Conservation (phyloP, 2,888 invertebrate species). For the Lagria hirta region DNA sequence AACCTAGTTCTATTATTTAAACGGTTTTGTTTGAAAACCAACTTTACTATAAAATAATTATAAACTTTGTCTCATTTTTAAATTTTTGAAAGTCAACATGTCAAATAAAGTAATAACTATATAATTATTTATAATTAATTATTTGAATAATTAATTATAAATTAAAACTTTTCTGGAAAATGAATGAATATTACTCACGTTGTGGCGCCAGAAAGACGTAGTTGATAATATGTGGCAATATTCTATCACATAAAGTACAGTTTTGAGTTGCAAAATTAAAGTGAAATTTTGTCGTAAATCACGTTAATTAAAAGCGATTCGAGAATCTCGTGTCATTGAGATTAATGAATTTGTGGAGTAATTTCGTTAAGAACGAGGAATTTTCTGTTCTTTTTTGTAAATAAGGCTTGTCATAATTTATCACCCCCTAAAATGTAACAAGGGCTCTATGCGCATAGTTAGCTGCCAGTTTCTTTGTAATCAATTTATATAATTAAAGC, state of each 20-base stretch:
- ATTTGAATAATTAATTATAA: too few relatives aligned
- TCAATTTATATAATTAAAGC: conserved; percentile 7
- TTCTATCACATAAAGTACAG: conserved; percentile 28
- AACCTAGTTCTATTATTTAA: too few relatives aligned
- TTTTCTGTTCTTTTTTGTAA: conserved; percentile 24
- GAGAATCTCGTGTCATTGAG: conserved; percentile 34
- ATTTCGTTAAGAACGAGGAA: conserved; percentile 36
- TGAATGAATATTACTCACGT: too few relatives aligned
- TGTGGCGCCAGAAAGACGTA: conserved; percentile 19
- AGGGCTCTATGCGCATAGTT: conserved; percentile 8
- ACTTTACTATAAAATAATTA: too few relatives aligned
- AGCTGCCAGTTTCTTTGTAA: conserved; percentile 13
- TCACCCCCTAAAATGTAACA: conserved; percentile 7
- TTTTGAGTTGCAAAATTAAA: conserved; percentile 30
- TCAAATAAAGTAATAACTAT: too few relatives aligned
- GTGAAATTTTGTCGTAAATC: conserved; percentile 31
- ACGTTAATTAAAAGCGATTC: conserved; percentile 38
- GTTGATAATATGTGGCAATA: conserved; percentile 30
- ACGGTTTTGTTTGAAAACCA: too few relatives aligned
- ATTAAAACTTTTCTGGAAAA: too few relatives aligned
- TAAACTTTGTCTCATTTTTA: too few relatives aligned
- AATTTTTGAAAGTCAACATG: too few relatives aligned
- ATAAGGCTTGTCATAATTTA: conserved; percentile 8
- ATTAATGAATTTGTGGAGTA: conserved; percentile 39
- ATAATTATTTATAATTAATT: too few relatives aligned